Evolutionary conservation across 2,888 invertebrate genomes (phyloP), one percentile per base, ranked within the genome.

Genomic region (Tortrix viridana): DNA sequence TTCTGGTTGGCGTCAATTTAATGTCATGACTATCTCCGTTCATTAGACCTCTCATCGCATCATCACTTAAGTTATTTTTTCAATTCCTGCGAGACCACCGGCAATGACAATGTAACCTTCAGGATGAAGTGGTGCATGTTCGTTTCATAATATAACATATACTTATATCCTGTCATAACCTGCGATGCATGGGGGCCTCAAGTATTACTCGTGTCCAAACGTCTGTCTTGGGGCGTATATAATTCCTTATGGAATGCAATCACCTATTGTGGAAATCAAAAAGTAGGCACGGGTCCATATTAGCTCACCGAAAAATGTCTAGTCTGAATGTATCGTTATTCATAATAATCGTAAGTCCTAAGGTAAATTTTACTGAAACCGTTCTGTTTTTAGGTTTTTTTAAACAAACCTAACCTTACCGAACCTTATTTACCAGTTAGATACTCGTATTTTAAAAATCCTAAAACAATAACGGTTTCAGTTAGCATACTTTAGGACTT

Each of bases 91-190:
- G 77, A 75, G 73, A 72, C 68, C 71, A 77, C 67, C 67, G 71
- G 74, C 70, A 69, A 68, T 69, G 71, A 70, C 68, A 71, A 72
- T 55, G 49, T 60, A 77, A 73, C 72, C 79, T 80, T 82, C 80
- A 77, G 79, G 74, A 73, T 76, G 76, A 81, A 79, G 78, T 80
- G 77, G 71, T 86, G 88, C 88, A 88, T 88, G 88, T 72, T 78
- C 76, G 76, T 77, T 75, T 26, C 26, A 9, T 32, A 32, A 32
- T 12, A 32, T 32, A 32, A 71, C 69, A 73, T 70, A 67, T 78
- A 71, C 69, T 73, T 70, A 67, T 78, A 75, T 77, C 71, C 74
- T 77, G 76, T 81, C 69, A 74, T 72, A 69, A 68, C 71, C 68
- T 73, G 74, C 73, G 77, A 79, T 81, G 88, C 88, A 88, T 88